Base-by-base conservation (phyloP, 53 echinoderm and acorn worm genomes). In the Henricia sp. region DNA sequence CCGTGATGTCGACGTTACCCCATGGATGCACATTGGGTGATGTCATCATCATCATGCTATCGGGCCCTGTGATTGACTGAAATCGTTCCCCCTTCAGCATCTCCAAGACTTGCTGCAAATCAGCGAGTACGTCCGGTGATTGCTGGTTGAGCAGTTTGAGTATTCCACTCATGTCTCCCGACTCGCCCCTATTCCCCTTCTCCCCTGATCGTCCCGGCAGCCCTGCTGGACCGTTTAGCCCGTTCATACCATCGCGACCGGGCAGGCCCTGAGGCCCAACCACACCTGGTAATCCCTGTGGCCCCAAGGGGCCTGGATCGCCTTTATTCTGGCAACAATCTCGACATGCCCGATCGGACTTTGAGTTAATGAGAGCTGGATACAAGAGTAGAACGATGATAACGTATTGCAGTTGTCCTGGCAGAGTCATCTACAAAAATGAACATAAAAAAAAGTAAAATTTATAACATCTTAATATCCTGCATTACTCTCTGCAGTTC, bases 201-300 rank as follows among this genome's bases (percentile, higher is more conserved):
- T 33, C 54, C 2, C 94, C 94, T 9, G 82, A 37, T 0, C 78
- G 78, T 3, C 93, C 94, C 19, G 91, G 94, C 10, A 91, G 27
- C 19, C 94, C 94, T 6, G 94, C 88, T 11, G 86, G 82, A 36
- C 94, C 94, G 27, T 88, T 91, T 2, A 70, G 43, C 4, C 94
- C 94, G 34, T 88, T 90, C 26, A 90, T 36, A 27, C 92, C 92
- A 70, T 92, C 89, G 16, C 89, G 60, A 23, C 94, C 94, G 2
- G 94, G 88, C 14, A 88, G 72, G 20, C 94, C 94, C 8, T 84
- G 80, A 30, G 91, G 88, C 13, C 91, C 91, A 27, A 67, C 70
- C 41, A 71, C 63, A 20, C 92, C 92, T 29, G 85, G 92, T 6
- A 67, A 44, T 13, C 88, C 88, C 19, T 54, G 17, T 33, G 70